Evolutionary conservation across 2,113 vertebrate genomes (phyloP), one percentile per base, ranked within the genome.

Genomic region (human (Homo sapiens)): DNA sequence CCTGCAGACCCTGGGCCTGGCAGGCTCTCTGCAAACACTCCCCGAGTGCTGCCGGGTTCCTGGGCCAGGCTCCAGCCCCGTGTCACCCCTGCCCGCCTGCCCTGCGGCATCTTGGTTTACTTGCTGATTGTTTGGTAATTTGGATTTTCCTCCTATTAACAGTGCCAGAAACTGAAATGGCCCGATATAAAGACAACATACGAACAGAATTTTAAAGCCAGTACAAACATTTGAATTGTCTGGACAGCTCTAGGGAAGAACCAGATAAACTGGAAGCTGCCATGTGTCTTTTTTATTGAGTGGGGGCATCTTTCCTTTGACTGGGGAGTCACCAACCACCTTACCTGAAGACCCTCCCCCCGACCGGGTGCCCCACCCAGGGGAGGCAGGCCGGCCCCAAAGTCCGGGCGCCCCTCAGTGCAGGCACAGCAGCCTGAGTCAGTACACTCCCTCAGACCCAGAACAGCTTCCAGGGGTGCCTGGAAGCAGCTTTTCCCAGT

Each of bases 121-220:
- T 80, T 35, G n/a, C 35, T 32, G 61, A 75, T 25, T 79, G 89
- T n/a, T 94, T 52, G 38, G 30, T 50, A 52, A 40, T 92, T 72
- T 93, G 89, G 80, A 90, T 87, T 82, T 94, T 59, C 72, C 78
- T 80, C 70, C 83, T 70, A 64, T 50, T 73, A 81, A 43, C 85
- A 61, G 70, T 52, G 72, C 95, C 96, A 95, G 89, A 96, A 96
- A 96, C 85, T 25, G 68, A 97, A 96, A 95, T 72, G 82, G 91
- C 85, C 93, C 43, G 30, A 94, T 79, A 97, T 73, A 95, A 95
- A 98, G 86, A 89, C 91, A 97, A 79, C 89, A 83, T 73, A 79
- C 2, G 27, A 95, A 90, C 23, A 89, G 86, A 93, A 92, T 73
- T 95, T 94, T 84, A 97, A 84, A 95, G 92, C 82, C 84, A 93